Evolutionary conservation across 1,140 invertebrate species (phyloP).

Genomic region (Caenorhabditis inopinata): DNA sequence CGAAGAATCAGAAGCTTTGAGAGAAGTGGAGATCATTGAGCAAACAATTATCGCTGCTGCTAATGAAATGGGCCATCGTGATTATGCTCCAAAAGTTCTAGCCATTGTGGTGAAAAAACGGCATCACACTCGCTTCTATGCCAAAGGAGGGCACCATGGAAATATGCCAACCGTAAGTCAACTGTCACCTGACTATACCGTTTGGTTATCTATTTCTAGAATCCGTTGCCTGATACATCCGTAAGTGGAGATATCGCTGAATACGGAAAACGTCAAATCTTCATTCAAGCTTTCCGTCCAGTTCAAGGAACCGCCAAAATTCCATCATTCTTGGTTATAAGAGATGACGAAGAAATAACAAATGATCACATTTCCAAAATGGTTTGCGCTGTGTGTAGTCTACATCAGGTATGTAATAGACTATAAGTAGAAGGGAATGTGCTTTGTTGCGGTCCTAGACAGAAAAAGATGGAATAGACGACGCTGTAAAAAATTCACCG

Average conservation of each 20-base stretch:
- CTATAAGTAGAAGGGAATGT: too few relatives aligned
- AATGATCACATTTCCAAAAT: not conserved
- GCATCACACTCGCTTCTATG: conserved; percentile 12
- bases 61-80: not conserved
- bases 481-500: too few relatives aligned
- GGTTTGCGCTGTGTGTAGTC: not conserved
- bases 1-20: not conserved
- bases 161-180: not conserved
- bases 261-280: conserved; percentile 24
- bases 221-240: conserved; percentile 4
- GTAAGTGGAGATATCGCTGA: conserved; percentile 6
- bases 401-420: conserved; percentile 7
- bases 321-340: not conserved
- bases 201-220: not conserved
- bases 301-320: conserved; percentile 21
- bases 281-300: conserved; percentile 26
- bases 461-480: too few relatives aligned
- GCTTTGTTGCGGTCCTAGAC: too few relatives aligned
- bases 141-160: not conserved
- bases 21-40: conserved; percentile 9
- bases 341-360: conserved; percentile 9
- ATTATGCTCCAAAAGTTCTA: conserved; percentile 19
- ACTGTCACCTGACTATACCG: too few relatives aligned
- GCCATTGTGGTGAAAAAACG: conserved; percentile 20
- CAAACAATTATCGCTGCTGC: not conserved